Conservation (phyloP, 2,888 invertebrate genomes). For the Rotaria magnacalcarata region DNA sequence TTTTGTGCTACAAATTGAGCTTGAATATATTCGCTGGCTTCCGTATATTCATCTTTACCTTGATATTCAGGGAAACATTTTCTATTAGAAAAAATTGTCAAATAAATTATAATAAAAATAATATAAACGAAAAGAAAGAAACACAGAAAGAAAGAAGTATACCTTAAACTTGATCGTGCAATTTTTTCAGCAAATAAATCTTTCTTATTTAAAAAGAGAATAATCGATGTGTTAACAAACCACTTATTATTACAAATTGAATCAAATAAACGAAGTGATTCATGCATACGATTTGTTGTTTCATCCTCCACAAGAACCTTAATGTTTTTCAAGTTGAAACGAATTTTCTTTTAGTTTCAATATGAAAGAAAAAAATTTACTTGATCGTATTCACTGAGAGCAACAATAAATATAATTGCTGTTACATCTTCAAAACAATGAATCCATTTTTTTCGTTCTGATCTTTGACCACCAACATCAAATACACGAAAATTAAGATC, state of each 20-base stretch:
- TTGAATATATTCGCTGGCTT: conserved; percentile 98
- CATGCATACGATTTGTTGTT: conserved; percentile 85
- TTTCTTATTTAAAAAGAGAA: conserved; percentile 98
- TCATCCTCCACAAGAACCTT: conserved; percentile 46
- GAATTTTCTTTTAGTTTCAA: too few relatives aligned
- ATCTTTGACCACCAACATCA: conserved; percentile 91
- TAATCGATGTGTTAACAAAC: conserved; percentile 99
- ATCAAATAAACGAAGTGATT: conserved; percentile 97
- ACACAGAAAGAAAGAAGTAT: neutral
- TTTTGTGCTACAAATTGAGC: conserved; percentile 99
- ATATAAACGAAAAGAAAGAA: neutral
- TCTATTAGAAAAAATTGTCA: neutral
- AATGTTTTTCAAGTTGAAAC: too few relatives aligned
- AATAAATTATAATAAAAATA: too few relatives aligned
- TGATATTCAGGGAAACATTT: conserved; percentile 95
- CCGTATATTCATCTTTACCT: conserved; percentile 78
- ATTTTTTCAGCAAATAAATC: conserved; percentile 99
- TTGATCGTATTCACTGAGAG: conserved; percentile 99
- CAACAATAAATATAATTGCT: conserved; percentile 99
- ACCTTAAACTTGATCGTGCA: conserved; percentile 87
- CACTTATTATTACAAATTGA: conserved; percentile 99
- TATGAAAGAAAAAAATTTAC: conserved; percentile 62
- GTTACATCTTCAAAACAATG: conserved; percentile 98
- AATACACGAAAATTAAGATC: conserved; percentile 73
- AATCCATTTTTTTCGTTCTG: conserved; percentile 94